Percentiles rank a stretch among this genome's conserved stretches.
These are phyloP conservation scores for Eulemur coronatus DNA, from an alignment of 2,797 vertebrate genomes.

Conservation along the genomic window DNA sequence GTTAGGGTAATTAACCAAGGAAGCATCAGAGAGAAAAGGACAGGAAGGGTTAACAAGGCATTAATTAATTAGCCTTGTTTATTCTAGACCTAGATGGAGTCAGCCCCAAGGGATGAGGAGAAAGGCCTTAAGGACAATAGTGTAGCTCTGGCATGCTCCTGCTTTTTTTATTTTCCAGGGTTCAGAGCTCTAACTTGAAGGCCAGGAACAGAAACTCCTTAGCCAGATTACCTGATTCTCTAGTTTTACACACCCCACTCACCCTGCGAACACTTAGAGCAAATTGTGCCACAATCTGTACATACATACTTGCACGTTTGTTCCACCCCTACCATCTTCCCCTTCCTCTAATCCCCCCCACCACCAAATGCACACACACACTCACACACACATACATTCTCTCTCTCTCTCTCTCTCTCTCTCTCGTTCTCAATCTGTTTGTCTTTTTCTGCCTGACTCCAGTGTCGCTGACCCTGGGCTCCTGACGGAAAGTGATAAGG, in stretches of 20 bases:
- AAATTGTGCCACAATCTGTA: not conserved
- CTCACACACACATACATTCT: not conserved
- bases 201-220: not conserved
- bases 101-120: not conserved
- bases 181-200: not conserved
- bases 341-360: not conserved
- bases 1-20: constrained; percentile 5
- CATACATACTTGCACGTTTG: not conserved
- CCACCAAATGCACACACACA: too few relatives aligned
- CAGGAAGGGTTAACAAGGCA: not conserved
- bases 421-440: not conserved
- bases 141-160: not conserved
- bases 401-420: not conserved
- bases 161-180: not conserved
- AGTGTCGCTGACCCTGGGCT: not conserved
- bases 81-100: not conserved
- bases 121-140: not conserved
- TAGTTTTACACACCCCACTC: not conserved
- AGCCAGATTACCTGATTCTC: not conserved
- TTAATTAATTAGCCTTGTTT: constrained; percentile 56
- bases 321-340: not conserved
- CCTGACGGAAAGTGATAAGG: constrained; percentile 29
- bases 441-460: not conserved
- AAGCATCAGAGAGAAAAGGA: constrained; percentile 31
- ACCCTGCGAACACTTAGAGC: not conserved